These are phyloP conservation scores for Sebastes flavidus DNA, from an alignment of 2,797 vertebrate species.

Conservation along the genomic window DNA sequence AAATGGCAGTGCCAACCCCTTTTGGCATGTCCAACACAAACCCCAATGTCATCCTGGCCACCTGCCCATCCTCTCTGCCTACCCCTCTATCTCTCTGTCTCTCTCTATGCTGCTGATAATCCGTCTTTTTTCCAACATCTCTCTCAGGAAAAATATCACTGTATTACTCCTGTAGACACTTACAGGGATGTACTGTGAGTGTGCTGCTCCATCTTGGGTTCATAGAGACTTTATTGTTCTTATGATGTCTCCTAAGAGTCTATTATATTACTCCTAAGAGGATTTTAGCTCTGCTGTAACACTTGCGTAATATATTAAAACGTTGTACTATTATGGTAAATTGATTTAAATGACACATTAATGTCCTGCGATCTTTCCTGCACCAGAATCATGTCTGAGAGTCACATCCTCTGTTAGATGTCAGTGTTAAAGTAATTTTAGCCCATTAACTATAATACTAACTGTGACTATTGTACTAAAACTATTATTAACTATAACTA, in stretches of 20 bases:
- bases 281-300: neutral
- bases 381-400: neutral
- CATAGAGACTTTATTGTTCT: constrained; percentile 5
- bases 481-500: neutral
- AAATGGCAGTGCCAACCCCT: constrained; percentile 33
- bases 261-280: neutral
- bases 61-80: constrained; percentile 18
- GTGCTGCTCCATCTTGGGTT: neutral
- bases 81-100: neutral
- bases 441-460: neutral
- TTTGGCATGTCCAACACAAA: constrained; percentile 47
- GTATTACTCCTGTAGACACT: neutral
- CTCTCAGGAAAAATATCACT: constrained; percentile 7
- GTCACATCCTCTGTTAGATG: neutral
- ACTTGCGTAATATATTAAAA: neutral
- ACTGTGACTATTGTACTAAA: neutral
- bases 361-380: neutral
- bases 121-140: neutral
- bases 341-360: neutral
- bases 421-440: neutral
- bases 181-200: neutral
- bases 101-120: constrained; percentile 20
- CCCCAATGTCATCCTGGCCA: constrained; percentile 57
- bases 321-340: neutral
- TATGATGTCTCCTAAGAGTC: neutral